Base-by-base conservation (phyloP, 2,888 invertebrate genomes). In the Epinotia demarniana region DNA sequence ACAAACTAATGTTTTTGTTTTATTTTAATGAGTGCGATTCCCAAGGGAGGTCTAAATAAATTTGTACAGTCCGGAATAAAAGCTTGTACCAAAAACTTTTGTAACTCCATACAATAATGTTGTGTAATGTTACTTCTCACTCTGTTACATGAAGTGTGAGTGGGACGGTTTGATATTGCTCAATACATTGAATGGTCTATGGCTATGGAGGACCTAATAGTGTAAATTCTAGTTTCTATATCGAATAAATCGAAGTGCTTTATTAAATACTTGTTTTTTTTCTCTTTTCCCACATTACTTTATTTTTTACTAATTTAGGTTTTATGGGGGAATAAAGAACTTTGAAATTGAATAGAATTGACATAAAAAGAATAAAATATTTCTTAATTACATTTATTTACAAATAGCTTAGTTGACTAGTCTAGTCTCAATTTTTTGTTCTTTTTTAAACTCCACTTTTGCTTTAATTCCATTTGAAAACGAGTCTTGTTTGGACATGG, bases 301-400 rank as follows among this genome's bases (percentile, higher is more conserved):
- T 39, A 33, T 39, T 8, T 1, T 8, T 39, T 39, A 33, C 33
- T 33, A 8, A 33, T 33, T 5, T 33, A 33, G 33, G 8, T 5
- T 33, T 33, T 33, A 33, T 33, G 6, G 33, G 8, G 33, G 33
- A 33, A 33, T 33, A 33, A 33, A 33, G 8, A 33, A 33, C 33
- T 33, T 8, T 33, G 33, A 8, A 33, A 33, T 33, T 33, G 33
- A 33, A 33, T 33, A 8, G 33, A 33, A 33, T 33, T 6, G 6
- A 33, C 2, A 27, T 27, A 33, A 33, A 61, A 61, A 16, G 18
- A 61, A 33, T 3, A n/a, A n/a, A 5, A 16, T 1, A 61, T 8
- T 39, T n/a, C 18, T 13, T 46, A 63, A 27, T 13, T n/a, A 53
- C 11, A 66, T 66, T 66, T 66, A 66, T 66, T 66, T 64, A 49